These are phyloP conservation scores for Ectemnius cavifrons DNA, from an alignment of 2,888 invertebrate genomes.

Conservation along the genomic window DNA sequence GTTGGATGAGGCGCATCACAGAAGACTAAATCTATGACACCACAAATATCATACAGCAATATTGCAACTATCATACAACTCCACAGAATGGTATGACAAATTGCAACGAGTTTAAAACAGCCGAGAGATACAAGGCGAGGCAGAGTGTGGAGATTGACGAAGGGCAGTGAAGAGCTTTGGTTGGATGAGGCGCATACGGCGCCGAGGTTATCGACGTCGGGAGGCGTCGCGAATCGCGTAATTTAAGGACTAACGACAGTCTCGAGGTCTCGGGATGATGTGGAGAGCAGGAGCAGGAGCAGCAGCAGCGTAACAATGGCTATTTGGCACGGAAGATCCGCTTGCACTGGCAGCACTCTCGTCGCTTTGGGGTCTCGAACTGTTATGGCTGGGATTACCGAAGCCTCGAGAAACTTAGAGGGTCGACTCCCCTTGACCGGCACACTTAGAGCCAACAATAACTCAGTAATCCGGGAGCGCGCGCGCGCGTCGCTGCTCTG, in stretches of 20 bases:
- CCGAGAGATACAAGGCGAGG: background rate
- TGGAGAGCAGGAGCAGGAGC: slow-evolving; percentile 1
- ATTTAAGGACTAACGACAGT: slow-evolving; percentile 41
- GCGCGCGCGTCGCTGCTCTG: slow-evolving; percentile 44
- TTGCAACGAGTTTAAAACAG: background rate
- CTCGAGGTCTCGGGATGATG: slow-evolving; percentile 31
- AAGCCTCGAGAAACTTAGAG: slow-evolving; percentile 35
- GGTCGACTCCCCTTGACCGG: slow-evolving; percentile 61
- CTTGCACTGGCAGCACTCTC: background rate
- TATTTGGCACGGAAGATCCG: slow-evolving; percentile 25
- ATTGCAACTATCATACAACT: no score
- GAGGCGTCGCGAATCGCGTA: slow-evolving; percentile 41
- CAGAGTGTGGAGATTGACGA: background rate
- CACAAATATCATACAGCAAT: no score
- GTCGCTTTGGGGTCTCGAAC: slow-evolving; percentile 24
- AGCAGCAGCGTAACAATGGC: slow-evolving; percentile 18
- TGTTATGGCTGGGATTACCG: slow-evolving; percentile 62
- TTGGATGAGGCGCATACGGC: slow-evolving; percentile 35
- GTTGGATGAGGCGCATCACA: no score
- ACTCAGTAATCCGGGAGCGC: slow-evolving; percentile 70
- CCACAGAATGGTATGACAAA: background rate
- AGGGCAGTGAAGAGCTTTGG: background rate
- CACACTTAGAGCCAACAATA: slow-evolving; percentile 68
- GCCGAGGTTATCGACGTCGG: slow-evolving; percentile 17
- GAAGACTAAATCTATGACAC: no score